Conservation (phyloP, 30 jellyfish, hydroid and myxozoan species). For the Nemopilema nomurai region DNA sequence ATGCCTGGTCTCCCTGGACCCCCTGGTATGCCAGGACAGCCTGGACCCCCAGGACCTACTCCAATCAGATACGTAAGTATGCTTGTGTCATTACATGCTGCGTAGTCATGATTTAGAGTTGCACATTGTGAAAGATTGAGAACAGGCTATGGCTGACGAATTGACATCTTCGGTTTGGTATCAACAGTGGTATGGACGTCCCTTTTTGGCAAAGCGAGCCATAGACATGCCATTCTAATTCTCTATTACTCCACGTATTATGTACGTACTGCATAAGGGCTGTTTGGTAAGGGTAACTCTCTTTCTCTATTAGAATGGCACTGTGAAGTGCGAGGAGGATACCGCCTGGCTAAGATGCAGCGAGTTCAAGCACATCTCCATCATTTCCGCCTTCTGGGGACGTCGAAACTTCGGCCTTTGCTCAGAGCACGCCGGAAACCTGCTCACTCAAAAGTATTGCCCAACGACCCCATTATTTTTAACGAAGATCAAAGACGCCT, state of each 20-base stretch:
- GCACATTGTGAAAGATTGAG: too few species aligned
- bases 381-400: conserved; percentile 99
- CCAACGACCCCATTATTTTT: conserved; percentile 97
- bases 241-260: too few species aligned
- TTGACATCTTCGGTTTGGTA: too few species aligned
- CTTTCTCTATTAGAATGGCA: conserved; percentile 84
- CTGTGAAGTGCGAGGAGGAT: conserved; percentile 99
- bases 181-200: too few species aligned
- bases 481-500: conserved; percentile 98
- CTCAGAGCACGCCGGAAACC: conserved; percentile 98
- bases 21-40: conserved; percentile 99
- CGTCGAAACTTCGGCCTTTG: conserved; percentile 98
- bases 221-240: too few species aligned
- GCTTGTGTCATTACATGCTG: not conserved
- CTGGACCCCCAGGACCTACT: conserved; percentile 99
- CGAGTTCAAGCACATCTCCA: conserved; percentile 94
- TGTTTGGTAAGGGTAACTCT: not conserved
- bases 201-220: not conserved
- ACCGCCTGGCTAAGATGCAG: conserved; percentile 99
- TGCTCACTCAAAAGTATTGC: conserved; percentile 89
- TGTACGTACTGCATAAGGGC: not conserved
- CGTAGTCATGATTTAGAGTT: too few species aligned
- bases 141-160: too few species aligned
- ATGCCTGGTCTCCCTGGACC: conserved; percentile 99
- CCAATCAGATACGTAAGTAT: conserved; percentile 98